phyloP scores from a whole-genome alignment of 1,140 invertebrate species.

The Aphelenchoides avenae region DNA sequence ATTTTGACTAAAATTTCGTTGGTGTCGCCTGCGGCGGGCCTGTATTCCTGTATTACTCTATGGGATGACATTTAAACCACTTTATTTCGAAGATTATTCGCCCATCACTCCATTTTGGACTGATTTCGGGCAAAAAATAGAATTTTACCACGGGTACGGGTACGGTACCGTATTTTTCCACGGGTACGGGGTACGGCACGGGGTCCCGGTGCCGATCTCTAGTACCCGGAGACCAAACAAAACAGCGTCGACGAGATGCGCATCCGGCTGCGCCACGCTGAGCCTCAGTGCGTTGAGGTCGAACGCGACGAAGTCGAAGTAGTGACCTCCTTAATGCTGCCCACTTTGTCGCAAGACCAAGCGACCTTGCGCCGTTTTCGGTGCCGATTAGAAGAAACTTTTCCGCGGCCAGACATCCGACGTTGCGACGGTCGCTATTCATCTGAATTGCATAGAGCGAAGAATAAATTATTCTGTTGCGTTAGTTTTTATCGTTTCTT shows the following conservation, averaged over 20 bases:
- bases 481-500: not conserved
- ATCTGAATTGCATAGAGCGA: constrained; percentile 31
- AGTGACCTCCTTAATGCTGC: constrained; percentile 29
- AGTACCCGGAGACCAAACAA: constrained; percentile 47
- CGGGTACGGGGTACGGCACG: no score
- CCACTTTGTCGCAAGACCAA: constrained; percentile 32
- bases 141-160: no score
- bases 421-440: constrained; percentile 47
- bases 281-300: constrained; percentile 20
- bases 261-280: constrained; percentile 6
- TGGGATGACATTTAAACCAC: no score
- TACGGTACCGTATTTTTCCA: no score
- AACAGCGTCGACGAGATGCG: constrained; percentile 41
- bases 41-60: no score
- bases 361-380: constrained; percentile 46
- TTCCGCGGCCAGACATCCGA: constrained; percentile 33
- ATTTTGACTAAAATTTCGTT: no score
- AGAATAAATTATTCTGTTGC: not conserved
- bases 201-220: no score
- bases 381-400: constrained; percentile 47
- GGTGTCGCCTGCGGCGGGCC: no score
- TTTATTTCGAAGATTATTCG: no score
- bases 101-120: no score
- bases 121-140: no score
- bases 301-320: constrained; percentile 38